phyloP scores from a whole-genome alignment of 2,797 vertebrate genomes.

The Coracias cyanogaster region DNA sequence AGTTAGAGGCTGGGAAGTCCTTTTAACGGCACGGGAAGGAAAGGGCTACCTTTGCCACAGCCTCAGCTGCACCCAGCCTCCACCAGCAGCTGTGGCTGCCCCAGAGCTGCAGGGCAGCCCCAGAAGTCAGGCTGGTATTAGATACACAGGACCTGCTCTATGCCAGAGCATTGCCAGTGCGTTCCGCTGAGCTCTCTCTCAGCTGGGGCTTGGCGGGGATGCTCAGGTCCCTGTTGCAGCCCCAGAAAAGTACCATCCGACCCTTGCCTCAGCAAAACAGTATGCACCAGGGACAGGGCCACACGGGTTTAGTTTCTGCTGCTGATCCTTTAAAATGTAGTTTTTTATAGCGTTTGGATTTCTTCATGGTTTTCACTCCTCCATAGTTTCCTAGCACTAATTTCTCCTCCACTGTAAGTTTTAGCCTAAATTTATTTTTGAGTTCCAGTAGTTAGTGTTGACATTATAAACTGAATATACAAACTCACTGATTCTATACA shows the following conservation, averaged over 20 bases:
- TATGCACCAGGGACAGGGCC: too few relatives aligned
- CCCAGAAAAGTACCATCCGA: not conserved
- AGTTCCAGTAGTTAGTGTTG: not conserved
- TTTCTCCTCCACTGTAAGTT: not conserved
- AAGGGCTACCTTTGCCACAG: not conserved
- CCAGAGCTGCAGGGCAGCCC: not conserved
- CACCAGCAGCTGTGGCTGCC: not conserved
- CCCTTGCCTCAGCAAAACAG: not conserved
- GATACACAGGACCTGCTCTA: not conserved
- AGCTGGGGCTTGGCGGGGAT: not conserved
- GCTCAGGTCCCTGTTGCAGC: not conserved
- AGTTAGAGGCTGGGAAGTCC: not conserved
- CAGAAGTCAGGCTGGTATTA: not conserved
- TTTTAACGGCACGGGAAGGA: not conserved
- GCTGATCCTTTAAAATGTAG: not conserved
- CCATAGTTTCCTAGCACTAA: not conserved
- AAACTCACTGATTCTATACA: constrained; percentile 3
- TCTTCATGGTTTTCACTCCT: not conserved
- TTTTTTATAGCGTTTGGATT: not conserved
- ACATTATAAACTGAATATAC: not conserved
- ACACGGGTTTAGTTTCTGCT: not conserved
- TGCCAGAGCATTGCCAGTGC: not conserved
- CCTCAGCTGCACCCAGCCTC: not conserved
- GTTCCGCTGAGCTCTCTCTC: not conserved
- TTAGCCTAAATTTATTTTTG: not conserved